Base-by-base conservation (phyloP, 1,140 invertebrate genomes). In the Euschistus heros region DNA sequence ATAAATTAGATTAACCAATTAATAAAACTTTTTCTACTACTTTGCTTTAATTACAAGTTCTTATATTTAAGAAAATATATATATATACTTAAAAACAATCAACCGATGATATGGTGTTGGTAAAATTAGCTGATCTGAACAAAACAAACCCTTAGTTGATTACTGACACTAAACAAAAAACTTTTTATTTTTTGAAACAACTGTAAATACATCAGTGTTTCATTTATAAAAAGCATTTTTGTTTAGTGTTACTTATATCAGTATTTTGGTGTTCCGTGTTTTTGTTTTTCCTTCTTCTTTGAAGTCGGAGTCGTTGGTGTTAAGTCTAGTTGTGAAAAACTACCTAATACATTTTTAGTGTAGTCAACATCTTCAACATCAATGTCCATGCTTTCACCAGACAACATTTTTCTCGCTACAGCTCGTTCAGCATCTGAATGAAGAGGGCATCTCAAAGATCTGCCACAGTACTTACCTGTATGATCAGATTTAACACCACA, bases 231-330 rank as follows among this genome's bases (percentile, higher is more conserved):
- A 37, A 37, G 33, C 3, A 37, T 37, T 37, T 37, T 37, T 37
- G 33, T 37, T 37, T 37, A 37, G 33, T n/a, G 22, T 50, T 50
- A 50, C 47, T 50, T 50, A 20, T 22, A 22, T 50, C 47, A 50
- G 22, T 20, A 50, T 13, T 50, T 50, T 50, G 47, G 22, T 6
- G n/a, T 20, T 6, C 22, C 22, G 14, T 59, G 55, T 59, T 27
- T 59, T 27, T 59, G 30, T 27, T 59, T 59, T 27, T 59, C 55
- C 24, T 59, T 59, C 22, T 59, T 59, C 26, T 59, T 59, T 7
- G 55, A 27, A 22, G 22, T 27, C 7, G 55, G 30, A 59, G 24
- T 59, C 6, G 55, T 14, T 18, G 55, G 30, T 8, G 55, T 27
- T 27, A 33, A 24, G 15, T 59, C n/a, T 27, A 33, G 13, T 59